Conservation (phyloP, 2,113 vertebrate species). For the Odobenus rosmarus region DNA sequence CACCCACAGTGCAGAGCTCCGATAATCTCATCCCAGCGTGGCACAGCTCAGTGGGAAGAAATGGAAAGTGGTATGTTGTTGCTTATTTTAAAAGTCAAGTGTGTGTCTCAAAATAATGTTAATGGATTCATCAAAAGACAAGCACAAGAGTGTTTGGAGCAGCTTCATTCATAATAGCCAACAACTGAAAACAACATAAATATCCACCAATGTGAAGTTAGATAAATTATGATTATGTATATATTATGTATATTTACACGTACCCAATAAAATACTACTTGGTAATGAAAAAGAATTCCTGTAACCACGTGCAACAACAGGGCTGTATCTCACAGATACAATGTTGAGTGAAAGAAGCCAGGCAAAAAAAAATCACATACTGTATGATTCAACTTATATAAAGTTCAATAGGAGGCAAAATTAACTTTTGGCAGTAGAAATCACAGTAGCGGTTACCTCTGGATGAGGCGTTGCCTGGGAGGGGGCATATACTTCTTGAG, state of each 20-base stretch:
- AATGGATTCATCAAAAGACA: conserved; percentile 54
- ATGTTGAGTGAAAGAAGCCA: neutral
- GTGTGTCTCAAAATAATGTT: conserved; percentile 66
- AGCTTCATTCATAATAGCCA: neutral
- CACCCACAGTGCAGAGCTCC: fast-evolving
- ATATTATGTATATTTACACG: neutral
- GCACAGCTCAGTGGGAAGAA: conserved; percentile 4
- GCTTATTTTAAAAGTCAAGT: conserved; percentile 71
- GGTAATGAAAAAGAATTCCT: neutral
- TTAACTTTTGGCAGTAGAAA: neutral
- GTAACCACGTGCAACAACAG: neutral
- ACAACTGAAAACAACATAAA: neutral
- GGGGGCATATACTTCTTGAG: neutral
- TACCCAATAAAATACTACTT: neutral
- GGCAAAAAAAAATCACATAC: neutral
- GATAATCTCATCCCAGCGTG: conserved; percentile 14
- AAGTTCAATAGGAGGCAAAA: neutral
- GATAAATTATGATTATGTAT: neutral
- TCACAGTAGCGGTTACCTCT: neutral
- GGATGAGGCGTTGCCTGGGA: no score
- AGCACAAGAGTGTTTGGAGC: neutral
- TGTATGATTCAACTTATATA: neutral
- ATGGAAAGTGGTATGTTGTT: conserved; percentile 15
- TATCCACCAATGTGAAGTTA: neutral
- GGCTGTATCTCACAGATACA: neutral